A percentile compares a stretch with the other conserved stretches of the same genome.
Conservation (phyloP, 2,113 vertebrate species). For the Scopus umbretta region DNA sequence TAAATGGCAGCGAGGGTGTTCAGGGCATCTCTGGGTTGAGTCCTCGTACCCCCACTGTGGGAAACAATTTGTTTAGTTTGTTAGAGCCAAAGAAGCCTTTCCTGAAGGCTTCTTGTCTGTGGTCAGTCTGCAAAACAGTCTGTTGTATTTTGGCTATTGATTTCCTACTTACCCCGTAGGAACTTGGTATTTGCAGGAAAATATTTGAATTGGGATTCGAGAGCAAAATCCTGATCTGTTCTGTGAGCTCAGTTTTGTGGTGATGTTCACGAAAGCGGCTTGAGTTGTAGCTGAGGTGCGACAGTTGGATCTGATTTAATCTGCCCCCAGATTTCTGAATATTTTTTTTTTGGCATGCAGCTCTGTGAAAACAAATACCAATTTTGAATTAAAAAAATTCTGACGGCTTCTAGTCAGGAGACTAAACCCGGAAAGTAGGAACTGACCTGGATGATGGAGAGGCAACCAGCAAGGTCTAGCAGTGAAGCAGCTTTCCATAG, state of each 20-base stretch:
- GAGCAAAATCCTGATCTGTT: background rate
- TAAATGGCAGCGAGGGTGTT: background rate
- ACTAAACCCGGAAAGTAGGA: background rate
- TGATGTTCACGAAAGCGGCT: fast-evolving
- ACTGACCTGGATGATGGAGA: background rate
- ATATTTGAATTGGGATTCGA: fast-evolving
- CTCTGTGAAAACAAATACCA: background rate
- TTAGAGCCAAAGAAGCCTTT: background rate
- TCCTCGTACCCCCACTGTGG: background rate
- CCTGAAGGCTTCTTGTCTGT: background rate
- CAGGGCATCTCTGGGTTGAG: background rate
- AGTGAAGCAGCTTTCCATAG: background rate
- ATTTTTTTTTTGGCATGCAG: fast-evolving
- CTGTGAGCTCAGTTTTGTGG: background rate
- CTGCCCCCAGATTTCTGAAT: background rate
- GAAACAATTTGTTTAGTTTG: background rate
- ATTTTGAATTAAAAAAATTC: too few species aligned
- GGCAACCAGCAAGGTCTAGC: background rate
- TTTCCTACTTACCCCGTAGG: background rate
- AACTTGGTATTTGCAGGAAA: background rate
- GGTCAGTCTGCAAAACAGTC: background rate
- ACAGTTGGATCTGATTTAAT: background rate
- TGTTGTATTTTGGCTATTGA: background rate
- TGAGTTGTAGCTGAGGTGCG: background rate
- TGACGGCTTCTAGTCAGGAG: background rate